Percentiles rank a stretch among this genome's conserved stretches.
Evolutionary conservation across 2,113 vertebrate species (phyloP).

Genomic region (Catharus fuscescens): DNA sequence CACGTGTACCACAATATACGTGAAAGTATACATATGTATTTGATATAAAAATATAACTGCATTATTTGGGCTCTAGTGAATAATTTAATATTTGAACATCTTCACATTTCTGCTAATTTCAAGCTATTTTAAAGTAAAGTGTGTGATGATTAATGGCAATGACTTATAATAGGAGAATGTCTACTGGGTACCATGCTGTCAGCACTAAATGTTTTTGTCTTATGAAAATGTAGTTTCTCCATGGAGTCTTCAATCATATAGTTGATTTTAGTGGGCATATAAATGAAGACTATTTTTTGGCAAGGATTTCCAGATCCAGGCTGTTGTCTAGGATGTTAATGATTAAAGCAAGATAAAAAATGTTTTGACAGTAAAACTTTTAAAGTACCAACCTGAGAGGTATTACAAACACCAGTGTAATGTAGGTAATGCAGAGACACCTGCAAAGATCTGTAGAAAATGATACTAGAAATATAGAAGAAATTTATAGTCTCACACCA

Average conservation of each 20-base stretch:
- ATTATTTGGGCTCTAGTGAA: background rate
- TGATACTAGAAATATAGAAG: background rate
- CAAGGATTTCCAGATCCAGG: background rate
- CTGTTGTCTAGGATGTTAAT: background rate
- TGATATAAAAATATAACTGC: background rate
- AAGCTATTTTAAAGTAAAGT: background rate
- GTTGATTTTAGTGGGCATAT: background rate
- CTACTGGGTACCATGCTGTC: background rate
- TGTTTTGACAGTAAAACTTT: background rate
- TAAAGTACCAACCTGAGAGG: background rate
- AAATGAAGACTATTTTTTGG: background rate
- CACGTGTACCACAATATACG: background rate
- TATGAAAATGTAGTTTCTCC: background rate
- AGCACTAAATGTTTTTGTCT: background rate
- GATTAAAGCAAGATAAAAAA: background rate
- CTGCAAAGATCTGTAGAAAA: background rate
- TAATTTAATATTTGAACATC: background rate
- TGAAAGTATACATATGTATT: background rate
- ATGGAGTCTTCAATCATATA: background rate
- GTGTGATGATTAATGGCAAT: background rate
- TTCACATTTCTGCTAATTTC: background rate
- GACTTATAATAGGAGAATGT: background rate
- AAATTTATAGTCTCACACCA: background rate
- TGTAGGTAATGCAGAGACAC: background rate
- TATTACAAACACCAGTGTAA: background rate